Evolutionary conservation across 2,113 vertebrate genomes (phyloP).

Genomic region (Thermophis baileyi): DNA sequence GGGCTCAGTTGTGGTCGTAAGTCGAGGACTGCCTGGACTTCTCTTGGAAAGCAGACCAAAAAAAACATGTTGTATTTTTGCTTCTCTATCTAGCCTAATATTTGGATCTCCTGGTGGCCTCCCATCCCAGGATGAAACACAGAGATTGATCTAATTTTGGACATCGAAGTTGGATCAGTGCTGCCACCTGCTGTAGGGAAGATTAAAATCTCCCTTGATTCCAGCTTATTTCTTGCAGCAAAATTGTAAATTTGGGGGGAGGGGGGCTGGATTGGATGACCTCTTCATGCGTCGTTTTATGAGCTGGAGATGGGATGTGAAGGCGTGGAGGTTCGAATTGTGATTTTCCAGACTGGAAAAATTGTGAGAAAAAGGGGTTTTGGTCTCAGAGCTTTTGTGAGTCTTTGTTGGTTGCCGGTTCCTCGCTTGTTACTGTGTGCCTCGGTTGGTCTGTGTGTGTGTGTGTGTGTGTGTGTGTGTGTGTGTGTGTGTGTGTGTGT

Average conservation of each 20-base stretch:
- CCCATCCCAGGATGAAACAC: not conserved
- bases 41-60: no score
- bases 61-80: not conserved
- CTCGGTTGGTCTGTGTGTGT: not conserved
- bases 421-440: no score
- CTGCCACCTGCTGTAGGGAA: not conserved
- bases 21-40: no score
- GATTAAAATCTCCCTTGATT: not conserved
- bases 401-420: no score
- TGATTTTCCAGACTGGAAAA: not conserved
- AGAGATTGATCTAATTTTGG: not conserved
- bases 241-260: not conserved
- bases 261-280: not conserved
- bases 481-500: no score
- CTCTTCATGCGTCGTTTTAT: not conserved
- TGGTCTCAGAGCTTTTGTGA: no score
- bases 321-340: not conserved
- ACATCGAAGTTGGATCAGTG: not conserved
- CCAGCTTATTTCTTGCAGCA: not conserved
- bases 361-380: not conserved
- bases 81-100: not conserved
- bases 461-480: no score
- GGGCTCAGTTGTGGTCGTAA: no score
- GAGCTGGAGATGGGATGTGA: not conserved
- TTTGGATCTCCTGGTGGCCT: not conserved